Base-by-base conservation (phyloP, 2,113 vertebrate genomes). In the Microtus ochrogaster region DNA sequence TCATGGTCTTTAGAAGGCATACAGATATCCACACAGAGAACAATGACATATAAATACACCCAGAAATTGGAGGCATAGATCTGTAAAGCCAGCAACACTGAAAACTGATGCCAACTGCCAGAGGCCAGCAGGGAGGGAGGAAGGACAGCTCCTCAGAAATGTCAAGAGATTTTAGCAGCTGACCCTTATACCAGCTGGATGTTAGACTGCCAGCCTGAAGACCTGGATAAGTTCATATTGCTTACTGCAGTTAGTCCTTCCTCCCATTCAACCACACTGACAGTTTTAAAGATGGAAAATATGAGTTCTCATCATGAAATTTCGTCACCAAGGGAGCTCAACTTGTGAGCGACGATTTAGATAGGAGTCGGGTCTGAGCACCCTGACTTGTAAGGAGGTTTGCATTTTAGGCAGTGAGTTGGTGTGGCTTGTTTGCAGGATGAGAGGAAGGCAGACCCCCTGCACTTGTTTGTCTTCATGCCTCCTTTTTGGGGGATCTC, bases 371-470 rank as follows among this genome's bases (percentile, higher is more conserved):
- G 21, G 4, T 94, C 81, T 92, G 95, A 96, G 55, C 91, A 55
- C 93, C 94, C 88, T 70, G 49, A 90, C 65, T 83, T 39, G 3
- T 65, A 33, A 14, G 73, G 30, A 22, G 30, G n/a, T 3, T 47
- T 76, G 44, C 30, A 61, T 76, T 47, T 52, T 13, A 21, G 17
- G 7, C 26, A 63, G 12, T 41, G 70, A 66, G 14, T 88, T 74
- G 95, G 83, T 89, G 76, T 61, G 17, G 9, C 77, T 96, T 97
- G 70, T 91, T 93, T 81, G 66, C 0, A 0, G 55, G 73, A 84
- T 66, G 84, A 95, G 94, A 92, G 74, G 92, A 96, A 97, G 94
- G 85, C 39, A 92, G 93, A 68, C 52, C 89, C 89, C 66, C 90
- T 79, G 87, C 66, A 33, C 63, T 63, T 26, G 10, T 94, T 91